These are phyloP conservation scores for Malacosoma neustria DNA, from an alignment of 2,888 invertebrate genomes.

Conservation along the genomic window DNA sequence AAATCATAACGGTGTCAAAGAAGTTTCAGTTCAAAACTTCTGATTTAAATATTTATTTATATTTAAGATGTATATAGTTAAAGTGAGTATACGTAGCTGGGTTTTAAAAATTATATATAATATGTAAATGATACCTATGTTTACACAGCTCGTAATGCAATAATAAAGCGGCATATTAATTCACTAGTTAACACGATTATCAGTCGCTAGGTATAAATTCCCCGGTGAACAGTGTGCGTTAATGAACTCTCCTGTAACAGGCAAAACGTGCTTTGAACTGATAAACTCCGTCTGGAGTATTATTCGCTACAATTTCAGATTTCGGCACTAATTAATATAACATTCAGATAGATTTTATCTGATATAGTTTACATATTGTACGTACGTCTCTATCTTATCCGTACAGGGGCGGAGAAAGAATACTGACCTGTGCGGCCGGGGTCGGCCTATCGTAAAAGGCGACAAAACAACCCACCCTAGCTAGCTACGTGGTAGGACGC, in stretches of 20 bases:
- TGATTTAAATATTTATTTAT: too few relatives aligned
- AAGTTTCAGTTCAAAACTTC: too few relatives aligned
- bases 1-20: too few relatives aligned
- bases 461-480: too few relatives aligned
- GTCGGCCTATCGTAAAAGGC: too few relatives aligned
- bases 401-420: too few relatives aligned
- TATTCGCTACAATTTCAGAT: neutral
- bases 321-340: neutral
- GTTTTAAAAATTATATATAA: too few relatives aligned
- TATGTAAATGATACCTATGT: too few relatives aligned
- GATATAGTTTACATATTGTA: slow-evolving; percentile 1
- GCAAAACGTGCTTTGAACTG: slow-evolving; percentile 16
- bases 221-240: slow-evolving; percentile 42
- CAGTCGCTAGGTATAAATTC: slow-evolving; percentile 43
- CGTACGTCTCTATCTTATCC: neutral
- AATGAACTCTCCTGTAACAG: slow-evolving; percentile 23
- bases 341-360: slow-evolving; percentile 2
- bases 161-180: slow-evolving; percentile 14
- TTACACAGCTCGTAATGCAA: neutral
- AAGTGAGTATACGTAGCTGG: too few relatives aligned
- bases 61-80: too few relatives aligned
- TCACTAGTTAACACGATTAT: slow-evolving; percentile 35
- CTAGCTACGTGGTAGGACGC: too few relatives aligned
- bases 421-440: neutral
- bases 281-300: slow-evolving; percentile 4